Base-by-base conservation (phyloP, 2,113 vertebrate genomes). In the Symphodus melops region DNA sequence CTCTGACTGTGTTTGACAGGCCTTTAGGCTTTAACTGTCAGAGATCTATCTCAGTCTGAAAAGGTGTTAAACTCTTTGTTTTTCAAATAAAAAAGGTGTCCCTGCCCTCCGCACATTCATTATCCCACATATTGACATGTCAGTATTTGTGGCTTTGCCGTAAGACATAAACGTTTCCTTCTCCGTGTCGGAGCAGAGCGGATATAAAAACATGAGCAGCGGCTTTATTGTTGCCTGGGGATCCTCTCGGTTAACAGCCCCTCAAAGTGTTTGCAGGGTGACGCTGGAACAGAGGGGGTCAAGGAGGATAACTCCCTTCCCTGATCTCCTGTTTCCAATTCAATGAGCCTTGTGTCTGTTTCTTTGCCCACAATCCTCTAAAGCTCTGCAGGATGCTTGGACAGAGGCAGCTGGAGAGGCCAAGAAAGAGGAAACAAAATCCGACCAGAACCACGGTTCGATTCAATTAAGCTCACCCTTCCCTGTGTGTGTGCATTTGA, bases 301-400 rank as follows among this genome's bases (percentile, higher is more conserved):
- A 80, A 80, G 64, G 37, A 73, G 68, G 71, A 75, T 28, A 68
- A 65, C 23, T 54, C 33, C 62, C 67, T 28, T n/a, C 19, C 48
- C 8, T 9, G 48, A 51, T 51, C 41, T 59, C 74, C 76, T 71
- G 57, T 11, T 17, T 48, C 57, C 70, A 58, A 33, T 61, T 86
- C 82, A 91, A 83, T 89, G 82, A 88, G 77, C 80, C 78, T 84
- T 86, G 79, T 91, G 83, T 88, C 85, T 69, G 67, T 76, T 80
- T 87, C 82, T 90, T 79, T 86, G 84, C 68, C 59, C 70, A 74
- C 77, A 81, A 78, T 78, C 76, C 80, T 67, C 69, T 85, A 88
- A 91, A 90, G 85, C 81, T 89, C 76, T 82, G 72, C 62, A 81
- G 48, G 68, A 76, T 84, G 73, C 86, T 87, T 82, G 72, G 82